Base-by-base conservation (phyloP, 2,113 vertebrate species). In the Zosterops japonicus region DNA sequence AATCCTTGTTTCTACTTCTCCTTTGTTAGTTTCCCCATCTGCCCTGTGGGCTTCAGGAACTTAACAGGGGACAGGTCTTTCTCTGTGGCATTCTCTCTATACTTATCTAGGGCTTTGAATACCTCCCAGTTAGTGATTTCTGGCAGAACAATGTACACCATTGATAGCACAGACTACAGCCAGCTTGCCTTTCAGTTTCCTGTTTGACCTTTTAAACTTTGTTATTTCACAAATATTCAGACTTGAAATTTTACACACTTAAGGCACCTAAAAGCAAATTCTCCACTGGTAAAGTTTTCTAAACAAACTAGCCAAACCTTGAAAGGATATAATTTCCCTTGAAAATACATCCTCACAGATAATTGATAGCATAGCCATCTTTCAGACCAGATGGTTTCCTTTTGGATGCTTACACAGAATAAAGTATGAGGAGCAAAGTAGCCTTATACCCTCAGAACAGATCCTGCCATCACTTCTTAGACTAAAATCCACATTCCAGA, bases 321-420 rank as follows among this genome's bases (percentile, higher is more conserved):
- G 89, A 94, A 95, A 94, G 83, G 74, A 67, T 88, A 33, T 82
- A 3, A 74, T 94, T 96, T 89, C 83, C 80, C 92, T 94, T 93
- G 86, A 90, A 91, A 97, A 69, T 74, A 71, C 52, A 70, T 93
- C 92, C 81, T 70, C 56, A 77, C 74, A 91, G 85, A 92, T 95
- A 94, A 95, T 92, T 87, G 71, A 87, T 91, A 93, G 91, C 83
- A 71, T 76, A 94, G 56, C 81, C 90, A 88, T 96, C 93, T 92
- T 96, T 96, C 67, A 78, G 77, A 82, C 85, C 89, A 93, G 93
- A 94, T 89, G 91, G 86, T 44, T 95, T 95, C 35, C 56, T 84
- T 93, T 77, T 44, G 86, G 65, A 65, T 92, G 53, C 92, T 89
- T 81, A 47, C 41, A 65, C 36, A 87, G 83, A 92, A 95, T 64